Conservation (phyloP, 2,888 invertebrate species). For the Serrognathus titanus region DNA sequence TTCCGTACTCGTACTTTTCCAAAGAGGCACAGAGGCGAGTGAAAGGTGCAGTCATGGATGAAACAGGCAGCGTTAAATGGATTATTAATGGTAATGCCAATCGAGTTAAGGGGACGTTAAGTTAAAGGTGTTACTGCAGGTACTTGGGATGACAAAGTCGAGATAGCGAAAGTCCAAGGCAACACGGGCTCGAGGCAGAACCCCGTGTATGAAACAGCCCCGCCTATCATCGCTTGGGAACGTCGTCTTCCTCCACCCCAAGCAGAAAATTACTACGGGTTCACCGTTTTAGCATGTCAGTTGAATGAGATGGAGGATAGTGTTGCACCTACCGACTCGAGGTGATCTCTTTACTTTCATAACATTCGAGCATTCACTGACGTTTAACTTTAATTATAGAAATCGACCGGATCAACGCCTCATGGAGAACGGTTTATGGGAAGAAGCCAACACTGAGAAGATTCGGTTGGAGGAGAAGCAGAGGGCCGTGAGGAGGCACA, state of each 20-base stretch:
- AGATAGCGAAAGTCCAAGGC: constrained; percentile 82
- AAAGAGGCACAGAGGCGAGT: constrained; percentile 92
- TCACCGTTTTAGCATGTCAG: constrained; percentile 92
- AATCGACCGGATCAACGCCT: constrained; percentile 93
- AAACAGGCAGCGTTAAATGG: constrained; percentile 69
- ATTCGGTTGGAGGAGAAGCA: constrained; percentile 93
- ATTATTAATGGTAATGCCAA: constrained; percentile 58
- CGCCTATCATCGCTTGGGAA: constrained; percentile 83
- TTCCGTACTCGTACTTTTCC: constrained; percentile 98
- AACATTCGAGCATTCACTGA: background rate
- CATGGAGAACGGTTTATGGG: constrained; percentile 94
- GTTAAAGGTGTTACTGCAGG: constrained; percentile 58
- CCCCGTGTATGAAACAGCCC: constrained; percentile 90
- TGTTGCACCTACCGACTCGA: constrained; percentile 93
- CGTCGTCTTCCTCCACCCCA: constrained; percentile 69
- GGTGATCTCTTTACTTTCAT: constrained; percentile 43
- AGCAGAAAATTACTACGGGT: constrained; percentile 82
- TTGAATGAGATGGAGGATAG: constrained; percentile 91
- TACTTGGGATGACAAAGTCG: constrained; percentile 95
- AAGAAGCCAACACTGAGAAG: constrained; percentile 85
- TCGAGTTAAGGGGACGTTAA: background rate
- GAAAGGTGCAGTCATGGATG: constrained; percentile 74
- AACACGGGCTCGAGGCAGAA: constrained; percentile 66
- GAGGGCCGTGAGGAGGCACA: constrained; percentile 69
- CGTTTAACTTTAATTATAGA: constrained; percentile 22